Evolutionary conservation across 35 echinoderm and acorn worm species (phyloP), one percentile per base, ranked within the genome.

Genomic region (Hemicentrotus pulcherrimus): DNA sequence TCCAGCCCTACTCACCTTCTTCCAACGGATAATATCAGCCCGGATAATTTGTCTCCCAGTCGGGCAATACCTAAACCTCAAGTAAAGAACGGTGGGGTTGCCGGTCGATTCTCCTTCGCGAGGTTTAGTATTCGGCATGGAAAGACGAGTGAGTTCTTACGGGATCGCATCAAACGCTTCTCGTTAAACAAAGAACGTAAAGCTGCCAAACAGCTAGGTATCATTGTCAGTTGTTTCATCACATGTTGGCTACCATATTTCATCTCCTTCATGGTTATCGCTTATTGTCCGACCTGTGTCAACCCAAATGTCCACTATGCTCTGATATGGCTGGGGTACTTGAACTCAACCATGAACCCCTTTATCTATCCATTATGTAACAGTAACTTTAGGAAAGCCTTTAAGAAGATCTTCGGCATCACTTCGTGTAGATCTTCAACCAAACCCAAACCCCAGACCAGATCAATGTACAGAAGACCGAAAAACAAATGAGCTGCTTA

Each of bases 361-460:
- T 96, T 99, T 85, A 97, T 99, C 47, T 99, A 99, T 95, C 98
- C 98, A 8, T 65, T 99, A 88, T 99, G 98, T 88, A 99, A 99
- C 46, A 95, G 95, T 59, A 99, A 97, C 47, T 99, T 99, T 70
- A 94, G 98, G 87, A 98, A 97, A 95, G 96, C 98, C 15, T 99
- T 99, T 95, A 94, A 96, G 85, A 91, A 95, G 87, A 99, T 99
- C 41, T 91, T 99, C 24, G 88, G 95, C 88, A 96, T 98, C 94
- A 91, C 61, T 18, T 93, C 91, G n/a, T 93, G 91, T 47, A 31
- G 91, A 31, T 93, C 91, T 46, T 93, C 91, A n/a, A 46, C 91
- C 19, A 93, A 93, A 31, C 30, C 91, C 16, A 93, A 93, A 93
- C 48, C 91, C 9, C 91, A 93, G n/a, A 13, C 46, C 48, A 93